Percentiles rank a stretch among this genome's conserved stretches.
phyloP scores from a whole-genome alignment of 1,140 invertebrate species.

The Brachionus rubens region DNA sequence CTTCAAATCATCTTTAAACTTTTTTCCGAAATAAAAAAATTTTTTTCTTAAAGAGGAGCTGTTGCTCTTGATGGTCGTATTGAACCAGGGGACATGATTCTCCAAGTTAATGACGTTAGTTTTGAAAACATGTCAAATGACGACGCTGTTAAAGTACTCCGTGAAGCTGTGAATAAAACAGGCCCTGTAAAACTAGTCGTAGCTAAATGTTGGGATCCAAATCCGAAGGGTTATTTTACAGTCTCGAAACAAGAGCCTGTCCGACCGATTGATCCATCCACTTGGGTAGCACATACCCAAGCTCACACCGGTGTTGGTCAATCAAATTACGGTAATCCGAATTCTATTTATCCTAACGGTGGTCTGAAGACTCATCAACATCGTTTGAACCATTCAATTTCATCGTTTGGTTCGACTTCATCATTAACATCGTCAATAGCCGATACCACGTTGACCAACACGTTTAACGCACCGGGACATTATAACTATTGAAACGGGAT shows the following conservation, averaged over 20 bases:
- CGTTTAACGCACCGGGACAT: neutral
- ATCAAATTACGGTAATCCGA: neutral
- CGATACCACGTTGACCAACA: constrained; percentile 7
- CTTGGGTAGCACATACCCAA: constrained; percentile 92
- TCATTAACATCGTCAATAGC: constrained; percentile 24
- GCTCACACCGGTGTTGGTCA: constrained; percentile 55
- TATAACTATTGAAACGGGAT: neutral
- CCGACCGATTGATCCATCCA: constrained; percentile 93
- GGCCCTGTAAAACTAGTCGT: constrained; percentile 91
- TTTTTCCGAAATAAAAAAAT: too few relatives aligned
- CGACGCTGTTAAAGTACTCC: constrained; percentile 86
- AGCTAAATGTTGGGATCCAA: constrained; percentile 96
- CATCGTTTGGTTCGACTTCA: constrained; percentile 23
- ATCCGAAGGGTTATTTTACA: constrained; percentile 89
- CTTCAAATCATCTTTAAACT: too few relatives aligned
- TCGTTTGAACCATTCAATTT: constrained; percentile 15
- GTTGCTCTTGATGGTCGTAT: constrained; percentile 62
- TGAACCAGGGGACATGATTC: constrained; percentile 62
- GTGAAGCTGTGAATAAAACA: constrained; percentile 76
- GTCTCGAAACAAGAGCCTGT: constrained; percentile 88
- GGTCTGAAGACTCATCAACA: neutral
- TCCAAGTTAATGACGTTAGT: constrained; percentile 62
- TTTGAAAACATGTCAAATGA: constrained; percentile 98
- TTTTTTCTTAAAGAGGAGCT: constrained; percentile 70
- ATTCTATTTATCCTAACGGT: neutral